Evolutionary conservation across 2,888 invertebrate species (phyloP), one percentile per base, ranked within the genome.

Genomic region (Emesis furor): DNA sequence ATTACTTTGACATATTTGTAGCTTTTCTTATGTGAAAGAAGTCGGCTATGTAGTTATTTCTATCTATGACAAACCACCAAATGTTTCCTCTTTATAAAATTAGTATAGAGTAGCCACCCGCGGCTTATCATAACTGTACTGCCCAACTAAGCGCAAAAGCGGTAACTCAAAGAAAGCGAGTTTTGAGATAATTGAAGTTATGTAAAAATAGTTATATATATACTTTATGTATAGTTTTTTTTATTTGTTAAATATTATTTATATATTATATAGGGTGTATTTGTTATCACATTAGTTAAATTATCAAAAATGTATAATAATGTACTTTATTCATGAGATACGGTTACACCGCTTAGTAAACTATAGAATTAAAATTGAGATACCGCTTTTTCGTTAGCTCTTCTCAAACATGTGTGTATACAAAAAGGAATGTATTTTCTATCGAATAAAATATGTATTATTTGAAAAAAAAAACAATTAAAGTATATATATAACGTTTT

Each of bases 361-460:
- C 72, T 77, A 77, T 77, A 77, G 77, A 77, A 77, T 77, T 77
- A 77, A 77, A 77, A 77, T 77, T 77, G 77, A 77, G 76, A 76
- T 76, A 76, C 71, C 77, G 77, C 77, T 77, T 77, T 77, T 77
- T 77, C 77, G 77, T 77, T 77, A 77, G 59, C 59, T 59, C 59
- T 59, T 59, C 59, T 59, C 59, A 59, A 59, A 59, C 76, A 76
- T 76, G 76, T 76, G 68, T 76, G 76, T 76, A 76, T 76, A 76
- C 75, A 75, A 75, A 75, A 75, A 75, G 67, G 75, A 75, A 75
- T 75, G 75, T 67, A 75, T 75, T 75, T 75, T 75, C 75, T 75
- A 75, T 75, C 67, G 67, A 75, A 75, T 75, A 75, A 75, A 75
- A 75, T 75, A 75, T 75, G 75, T 75, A 75, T 75, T 75, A 75